A percentile compares a stretch with the other conserved stretches of the same genome.
These are phyloP conservation scores for Chaetorhynchus papuensis DNA, from an alignment of 2,113 vertebrate genomes.

Conservation along the genomic window DNA sequence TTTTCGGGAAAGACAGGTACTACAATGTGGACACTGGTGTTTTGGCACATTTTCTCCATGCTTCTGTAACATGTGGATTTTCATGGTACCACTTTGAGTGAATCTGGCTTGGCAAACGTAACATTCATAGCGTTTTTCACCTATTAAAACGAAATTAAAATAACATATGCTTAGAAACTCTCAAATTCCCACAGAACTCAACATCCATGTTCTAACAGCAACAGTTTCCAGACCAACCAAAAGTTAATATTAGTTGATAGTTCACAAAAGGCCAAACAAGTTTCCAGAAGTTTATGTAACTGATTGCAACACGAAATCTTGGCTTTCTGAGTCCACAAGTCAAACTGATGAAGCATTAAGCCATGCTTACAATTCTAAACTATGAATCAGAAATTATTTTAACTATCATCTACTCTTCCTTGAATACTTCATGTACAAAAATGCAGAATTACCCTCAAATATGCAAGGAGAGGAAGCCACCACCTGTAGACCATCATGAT, in stretches of 20 bases:
- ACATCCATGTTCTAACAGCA: background rate
- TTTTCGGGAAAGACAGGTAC: slow-evolving; percentile 46
- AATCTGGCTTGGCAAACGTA: slow-evolving; percentile 62
- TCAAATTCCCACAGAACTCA: background rate
- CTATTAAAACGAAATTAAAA: background rate
- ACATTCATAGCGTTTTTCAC: slow-evolving; percentile 72
- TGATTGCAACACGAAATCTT: background rate
- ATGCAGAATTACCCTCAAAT: background rate
- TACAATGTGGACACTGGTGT: slow-evolving; percentile 61
- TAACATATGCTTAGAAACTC: background rate
- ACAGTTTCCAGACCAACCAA: background rate
- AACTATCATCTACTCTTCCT: background rate
- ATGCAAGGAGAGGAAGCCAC: background rate
- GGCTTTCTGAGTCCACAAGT: background rate
- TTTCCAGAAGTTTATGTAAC: background rate
- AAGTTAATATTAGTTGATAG: background rate
- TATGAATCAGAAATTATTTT: background rate
- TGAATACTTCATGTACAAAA: background rate
- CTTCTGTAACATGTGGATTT: slow-evolving; percentile 64
- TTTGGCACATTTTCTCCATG: slow-evolving; percentile 67
- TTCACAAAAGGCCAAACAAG: background rate
- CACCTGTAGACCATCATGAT: background rate
- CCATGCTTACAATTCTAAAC: background rate
- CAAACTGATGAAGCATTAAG: background rate
- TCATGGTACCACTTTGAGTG: slow-evolving; percentile 70